Evolutionary conservation across 1,140 invertebrate species (phyloP).

Genomic region (Lasioglossum albipes): DNA sequence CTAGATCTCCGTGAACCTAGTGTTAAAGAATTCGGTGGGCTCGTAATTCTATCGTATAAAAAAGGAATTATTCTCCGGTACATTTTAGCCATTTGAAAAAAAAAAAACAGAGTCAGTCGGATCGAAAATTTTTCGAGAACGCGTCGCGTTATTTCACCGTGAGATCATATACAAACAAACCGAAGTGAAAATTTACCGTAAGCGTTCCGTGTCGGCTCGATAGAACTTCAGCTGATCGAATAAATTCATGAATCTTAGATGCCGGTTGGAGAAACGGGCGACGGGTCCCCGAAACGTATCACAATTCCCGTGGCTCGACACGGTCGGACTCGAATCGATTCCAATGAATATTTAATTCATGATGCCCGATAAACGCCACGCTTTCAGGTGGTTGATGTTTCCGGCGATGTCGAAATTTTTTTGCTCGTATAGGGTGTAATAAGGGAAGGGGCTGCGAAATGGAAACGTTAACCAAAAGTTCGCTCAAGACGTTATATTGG

Average conservation of each 20-base stretch:
- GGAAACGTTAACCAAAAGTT: too few relatives aligned
- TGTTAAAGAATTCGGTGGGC: neutral
- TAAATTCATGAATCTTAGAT: slow-evolving; percentile 42
- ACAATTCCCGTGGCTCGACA: slow-evolving; percentile 3
- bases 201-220: neutral
- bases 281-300: slow-evolving; percentile 22
- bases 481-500: too few relatives aligned
- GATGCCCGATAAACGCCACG: slow-evolving; percentile 10
- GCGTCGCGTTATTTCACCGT: too few relatives aligned
- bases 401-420: neutral
- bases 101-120: neutral
- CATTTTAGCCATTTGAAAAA: neutral
- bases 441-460: too few relatives aligned
- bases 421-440: too few relatives aligned
- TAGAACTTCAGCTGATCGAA: slow-evolving; percentile 25
- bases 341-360: slow-evolving; percentile 25
- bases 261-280: neutral
- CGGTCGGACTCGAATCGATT: slow-evolving; percentile 13
- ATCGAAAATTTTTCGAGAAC: too few relatives aligned
- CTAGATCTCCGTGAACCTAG: too few relatives aligned
- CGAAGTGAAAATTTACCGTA: neutral
- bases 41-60: neutral
- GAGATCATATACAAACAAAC: neutral
- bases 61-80: neutral
- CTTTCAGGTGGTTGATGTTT: neutral